A percentile compares a stretch with the other conserved stretches of the same genome.
These are phyloP conservation scores for Pomacea maculata DNA, from an alignment of 1,140 invertebrate genomes.

Conservation along the genomic window DNA sequence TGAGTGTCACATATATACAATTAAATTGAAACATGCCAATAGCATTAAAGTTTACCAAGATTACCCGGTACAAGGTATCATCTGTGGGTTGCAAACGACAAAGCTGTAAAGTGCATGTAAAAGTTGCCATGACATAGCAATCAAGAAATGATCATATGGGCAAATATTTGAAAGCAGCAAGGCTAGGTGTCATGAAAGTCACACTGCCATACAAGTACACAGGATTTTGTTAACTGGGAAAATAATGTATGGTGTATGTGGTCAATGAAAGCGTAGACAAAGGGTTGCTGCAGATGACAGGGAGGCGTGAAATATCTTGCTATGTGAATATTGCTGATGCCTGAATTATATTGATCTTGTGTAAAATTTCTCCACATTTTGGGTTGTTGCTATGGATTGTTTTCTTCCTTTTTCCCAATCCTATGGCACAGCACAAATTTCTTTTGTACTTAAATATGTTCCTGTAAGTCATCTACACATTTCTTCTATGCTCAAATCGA, in stretches of 20 bases:
- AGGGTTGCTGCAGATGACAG: too few relatives aligned
- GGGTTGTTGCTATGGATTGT: too few relatives aligned
- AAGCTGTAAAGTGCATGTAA: background rate
- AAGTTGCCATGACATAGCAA: background rate
- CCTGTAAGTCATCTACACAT: too few relatives aligned
- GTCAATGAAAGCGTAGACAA: too few relatives aligned
- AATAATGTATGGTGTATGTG: too few relatives aligned
- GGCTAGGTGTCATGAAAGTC: background rate
- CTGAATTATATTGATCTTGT: background rate
- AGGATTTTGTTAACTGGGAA: too few relatives aligned
- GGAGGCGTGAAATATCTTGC: background rate
- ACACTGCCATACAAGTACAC: too few relatives aligned
- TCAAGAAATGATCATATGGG: background rate
- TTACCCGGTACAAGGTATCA: background rate
- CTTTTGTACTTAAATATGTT: too few relatives aligned
- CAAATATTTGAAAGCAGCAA: background rate
- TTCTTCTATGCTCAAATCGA: too few relatives aligned
- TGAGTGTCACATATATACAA: background rate
- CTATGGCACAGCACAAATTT: too few relatives aligned
- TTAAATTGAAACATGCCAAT: background rate
- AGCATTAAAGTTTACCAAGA: background rate
- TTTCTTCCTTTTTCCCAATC: too few relatives aligned
- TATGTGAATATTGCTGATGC: background rate
- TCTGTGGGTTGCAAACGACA: background rate
- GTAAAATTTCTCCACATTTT: background rate